Evolutionary conservation across 2,888 invertebrate genomes (phyloP), one percentile per base, ranked within the genome.

Genomic region (Cetonia aurata): DNA sequence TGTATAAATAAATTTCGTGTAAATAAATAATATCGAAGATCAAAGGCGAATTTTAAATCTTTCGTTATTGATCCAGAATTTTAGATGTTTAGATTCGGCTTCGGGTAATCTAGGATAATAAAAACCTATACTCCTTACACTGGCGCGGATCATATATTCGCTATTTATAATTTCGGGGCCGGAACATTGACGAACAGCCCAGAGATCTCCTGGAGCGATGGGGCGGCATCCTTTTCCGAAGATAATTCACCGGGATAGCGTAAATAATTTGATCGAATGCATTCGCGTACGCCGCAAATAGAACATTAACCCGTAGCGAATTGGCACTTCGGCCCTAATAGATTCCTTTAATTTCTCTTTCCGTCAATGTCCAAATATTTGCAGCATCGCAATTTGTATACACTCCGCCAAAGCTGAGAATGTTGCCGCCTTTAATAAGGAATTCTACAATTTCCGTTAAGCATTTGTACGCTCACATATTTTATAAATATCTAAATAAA

Each of bases 1-100:
- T 62, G 71, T 69, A 56, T 71, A 71, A 71, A 71, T 71, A 71
- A 65, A 62, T 65, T 59, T 56, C 48, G 68, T 62, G 57, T 71
- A 71, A 71, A 71, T 71, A 71, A 71, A 69, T 68, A 68, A 65
- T 62, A 52, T 52, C 53, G 59, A 67, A 71, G 71, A 71, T 71
- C 71, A 71, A 71, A 71, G 68, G 65, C 9, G 57, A 59, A 71
- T 62, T 71, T 71, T 68, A 68, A 65, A 71, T 69, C 68, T 71
- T 68, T 68, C 71, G 69, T 68, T 69, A 71, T 62, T 55, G 71
- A 62, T 68, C 60, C 60, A 65, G 68, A 60, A 71, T 71, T 69
- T 68, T 69, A 71, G 56, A 10, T 65, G 71, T 71, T 71, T 60
- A 50, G 60, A 59, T 59, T 48, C 50, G 59, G 41, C 48, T 62